Conservation (phyloP, 2,113 vertebrate genomes). For the Andinoacara biseriatus region DNA sequence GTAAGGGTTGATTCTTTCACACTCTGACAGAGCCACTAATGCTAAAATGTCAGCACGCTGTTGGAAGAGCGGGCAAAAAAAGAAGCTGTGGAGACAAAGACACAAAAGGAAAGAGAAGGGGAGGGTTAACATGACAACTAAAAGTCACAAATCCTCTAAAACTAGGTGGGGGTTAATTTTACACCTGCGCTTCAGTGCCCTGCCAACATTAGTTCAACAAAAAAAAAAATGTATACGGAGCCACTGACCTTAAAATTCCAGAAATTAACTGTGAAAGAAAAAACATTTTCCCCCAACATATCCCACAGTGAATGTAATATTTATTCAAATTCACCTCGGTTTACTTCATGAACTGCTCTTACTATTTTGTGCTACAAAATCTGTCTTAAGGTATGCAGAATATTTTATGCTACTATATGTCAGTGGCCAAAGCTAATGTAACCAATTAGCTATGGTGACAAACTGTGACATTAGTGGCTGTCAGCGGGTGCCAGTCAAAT, state of each 20-base stretch:
- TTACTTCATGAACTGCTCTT: not conserved
- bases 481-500: constrained; percentile 37
- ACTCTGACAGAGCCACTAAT: constrained; percentile 53
- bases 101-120: constrained; percentile 7
- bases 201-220: constrained; percentile 1
- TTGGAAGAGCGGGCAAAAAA: constrained; percentile 13
- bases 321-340: not conserved
- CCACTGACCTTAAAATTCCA: constrained; percentile 47
- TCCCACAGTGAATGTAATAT: not conserved
- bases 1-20: constrained; percentile 38
- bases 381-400: not conserved
- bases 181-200: constrained; percentile 31
- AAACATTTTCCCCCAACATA: not conserved
- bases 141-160: constrained; percentile 27
- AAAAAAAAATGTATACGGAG: constrained; percentile 40
- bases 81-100: constrained; percentile 1
- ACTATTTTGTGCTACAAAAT: not conserved
- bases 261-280: constrained; percentile 22
- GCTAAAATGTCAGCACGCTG: constrained; percentile 63
- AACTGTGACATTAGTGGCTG: constrained; percentile 34
- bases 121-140: constrained; percentile 7
- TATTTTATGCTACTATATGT: not conserved
- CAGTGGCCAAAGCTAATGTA: constrained; percentile 23
- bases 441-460: constrained; percentile 27
- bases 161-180: constrained; percentile 42